A percentile compares a stretch with the other conserved stretches of the same genome.
Conservation (phyloP, 2,113 vertebrate genomes). For the Oreotrochilus melanogaster region DNA sequence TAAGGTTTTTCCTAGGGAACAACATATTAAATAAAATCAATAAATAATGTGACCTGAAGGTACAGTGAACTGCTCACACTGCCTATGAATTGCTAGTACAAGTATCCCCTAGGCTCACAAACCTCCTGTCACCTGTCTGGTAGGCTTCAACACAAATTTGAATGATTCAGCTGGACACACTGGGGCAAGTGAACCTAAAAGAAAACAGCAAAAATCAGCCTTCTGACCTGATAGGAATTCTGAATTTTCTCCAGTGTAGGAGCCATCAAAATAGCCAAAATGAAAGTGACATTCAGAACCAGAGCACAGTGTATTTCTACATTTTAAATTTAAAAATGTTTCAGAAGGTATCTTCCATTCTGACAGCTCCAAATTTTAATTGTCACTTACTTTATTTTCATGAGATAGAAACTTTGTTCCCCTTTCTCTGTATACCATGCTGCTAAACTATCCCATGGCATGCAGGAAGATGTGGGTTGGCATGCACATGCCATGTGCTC, state of each 20-base stretch:
- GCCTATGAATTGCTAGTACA: not conserved
- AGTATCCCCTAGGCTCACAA: not conserved
- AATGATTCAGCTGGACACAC: constrained; percentile 26
- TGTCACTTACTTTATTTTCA: not conserved
- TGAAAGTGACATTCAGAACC: not conserved
- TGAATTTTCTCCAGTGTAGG: not conserved
- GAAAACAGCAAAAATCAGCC: not conserved
- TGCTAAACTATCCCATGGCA: not conserved
- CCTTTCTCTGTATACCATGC: not conserved
- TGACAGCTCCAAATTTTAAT: not conserved
- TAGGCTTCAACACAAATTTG: constrained; percentile 28
- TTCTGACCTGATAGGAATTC: not conserved
- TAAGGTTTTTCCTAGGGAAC: not conserved
- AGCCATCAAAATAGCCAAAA: not conserved
- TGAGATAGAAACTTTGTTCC: not conserved
- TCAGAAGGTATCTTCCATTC: not conserved
- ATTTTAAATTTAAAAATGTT: not conserved
- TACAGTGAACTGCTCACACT: not conserved
- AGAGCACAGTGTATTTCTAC: not conserved
- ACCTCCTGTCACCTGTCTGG: not conserved
- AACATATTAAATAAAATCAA: constrained; percentile 55
- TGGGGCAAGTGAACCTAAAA: constrained; percentile 18
- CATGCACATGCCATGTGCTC: not conserved
- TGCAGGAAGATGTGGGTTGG: not conserved
- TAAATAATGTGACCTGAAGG: constrained; percentile 43